These are phyloP conservation scores for Anarhynchus alexandrinus DNA, from an alignment of 2,113 vertebrate genomes.

Conservation along the genomic window DNA sequence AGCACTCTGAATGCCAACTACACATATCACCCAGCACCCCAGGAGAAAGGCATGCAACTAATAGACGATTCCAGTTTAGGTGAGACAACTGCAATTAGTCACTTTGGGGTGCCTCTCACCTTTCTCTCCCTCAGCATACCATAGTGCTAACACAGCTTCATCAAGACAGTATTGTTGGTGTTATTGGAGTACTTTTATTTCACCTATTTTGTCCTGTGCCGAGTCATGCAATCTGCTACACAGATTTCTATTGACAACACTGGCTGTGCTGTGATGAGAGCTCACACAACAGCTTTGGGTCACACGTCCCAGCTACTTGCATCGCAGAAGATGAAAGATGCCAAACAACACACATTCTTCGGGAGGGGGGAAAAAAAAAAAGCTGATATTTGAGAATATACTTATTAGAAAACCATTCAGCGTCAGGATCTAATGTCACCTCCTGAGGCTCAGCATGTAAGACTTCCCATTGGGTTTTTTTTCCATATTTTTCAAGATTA, in stretches of 20 bases:
- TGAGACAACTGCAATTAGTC: not conserved
- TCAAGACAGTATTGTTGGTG: not conserved
- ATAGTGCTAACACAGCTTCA: not conserved
- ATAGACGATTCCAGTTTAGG: not conserved
- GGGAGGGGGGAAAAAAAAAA: too few species aligned
- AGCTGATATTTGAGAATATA: too few species aligned
- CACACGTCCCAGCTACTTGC: not conserved
- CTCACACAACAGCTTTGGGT: not conserved
- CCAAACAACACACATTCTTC: not conserved
- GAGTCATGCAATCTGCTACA: not conserved
- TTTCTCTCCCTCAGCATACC: not conserved
- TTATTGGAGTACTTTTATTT: not conserved
- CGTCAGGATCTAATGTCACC: too few species aligned
- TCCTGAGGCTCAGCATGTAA: not conserved
- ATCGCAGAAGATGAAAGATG: not conserved
- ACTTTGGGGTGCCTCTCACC: not conserved
- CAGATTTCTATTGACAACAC: not conserved
- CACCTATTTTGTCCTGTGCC: not conserved
- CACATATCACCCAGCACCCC: not conserved
- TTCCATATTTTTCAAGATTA: not conserved
- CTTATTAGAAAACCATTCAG: too few species aligned
- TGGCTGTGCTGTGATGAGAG: not conserved
- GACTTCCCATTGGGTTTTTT: not conserved
- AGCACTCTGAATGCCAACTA: not conserved
- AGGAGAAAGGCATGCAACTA: not conserved